Evolutionary conservation across 2,113 vertebrate species (phyloP).

Genomic region (Scalopus aquaticus): DNA sequence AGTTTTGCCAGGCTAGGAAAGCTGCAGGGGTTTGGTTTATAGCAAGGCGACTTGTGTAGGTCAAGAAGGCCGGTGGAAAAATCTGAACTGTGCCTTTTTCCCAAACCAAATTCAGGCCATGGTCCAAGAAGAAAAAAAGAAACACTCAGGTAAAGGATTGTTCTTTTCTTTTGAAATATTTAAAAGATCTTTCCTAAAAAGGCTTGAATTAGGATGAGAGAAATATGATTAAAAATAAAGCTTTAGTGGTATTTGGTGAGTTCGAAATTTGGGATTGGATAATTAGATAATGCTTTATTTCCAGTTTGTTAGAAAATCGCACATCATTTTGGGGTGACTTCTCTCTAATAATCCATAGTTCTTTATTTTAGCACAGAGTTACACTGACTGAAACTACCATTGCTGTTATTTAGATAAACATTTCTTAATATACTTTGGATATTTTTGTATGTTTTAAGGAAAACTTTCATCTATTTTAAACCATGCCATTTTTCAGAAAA

Average conservation of each 20-base stretch:
- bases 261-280: background rate
- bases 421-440: background rate
- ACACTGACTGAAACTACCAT: background rate
- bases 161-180: conserved; percentile 61
- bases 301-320: background rate
- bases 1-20: conserved; percentile 67
- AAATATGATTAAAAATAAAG: conserved; percentile 27
- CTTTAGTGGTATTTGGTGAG: background rate
- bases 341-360: background rate
- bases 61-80: conserved; percentile 74
- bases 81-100: conserved; percentile 64
- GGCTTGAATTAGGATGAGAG: background rate
- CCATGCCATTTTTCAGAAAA: background rate
- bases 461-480: conserved; percentile 15
- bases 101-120: conserved; percentile 56
- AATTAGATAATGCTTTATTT: background rate
- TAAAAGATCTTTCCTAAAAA: conserved; percentile 38
- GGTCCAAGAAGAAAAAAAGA: conserved; percentile 51
- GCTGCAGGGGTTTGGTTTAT: conserved; percentile 64
- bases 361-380: background rate
- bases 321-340: background rate
- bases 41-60: conserved; percentile 59
- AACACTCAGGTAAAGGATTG: conserved; percentile 68
- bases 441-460: background rate
- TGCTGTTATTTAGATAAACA: background rate